Conservation (phyloP, 2,113 vertebrate genomes). For the Campylorhamphus procurvoides region DNA sequence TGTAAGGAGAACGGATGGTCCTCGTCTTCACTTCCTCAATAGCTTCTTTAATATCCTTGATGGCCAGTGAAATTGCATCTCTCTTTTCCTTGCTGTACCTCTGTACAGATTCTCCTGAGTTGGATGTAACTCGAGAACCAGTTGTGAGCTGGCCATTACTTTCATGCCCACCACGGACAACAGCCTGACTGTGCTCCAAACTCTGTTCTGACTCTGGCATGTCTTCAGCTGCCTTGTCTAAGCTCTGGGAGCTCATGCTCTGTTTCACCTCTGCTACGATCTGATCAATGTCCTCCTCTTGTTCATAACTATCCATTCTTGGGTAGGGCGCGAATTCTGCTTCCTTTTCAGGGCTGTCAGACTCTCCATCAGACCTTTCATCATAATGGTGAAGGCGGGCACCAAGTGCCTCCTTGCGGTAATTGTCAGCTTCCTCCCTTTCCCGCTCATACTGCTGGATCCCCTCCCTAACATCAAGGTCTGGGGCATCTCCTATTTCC, state of each 20-base stretch:
- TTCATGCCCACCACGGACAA: conserved; percentile 44
- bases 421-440: conserved; percentile 79
- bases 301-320: conserved; percentile 90
- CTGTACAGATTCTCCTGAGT: conserved; percentile 73
- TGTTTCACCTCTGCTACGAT: conserved; percentile 87
- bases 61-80: conserved; percentile 94
- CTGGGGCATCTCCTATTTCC: conserved; percentile 86
- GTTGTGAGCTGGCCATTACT: conserved; percentile 56
- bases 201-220: conserved; percentile 82
- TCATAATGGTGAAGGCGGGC: conserved; percentile 94
- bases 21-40: conserved; percentile 98
- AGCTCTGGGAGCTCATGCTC: conserved; percentile 87
- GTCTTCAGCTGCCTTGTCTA: conserved; percentile 77
- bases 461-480: conserved; percentile 74
- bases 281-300: conserved; percentile 91
- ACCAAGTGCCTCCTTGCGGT: conserved; percentile 89
- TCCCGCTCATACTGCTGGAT: conserved; percentile 83
- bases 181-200: conserved; percentile 58
- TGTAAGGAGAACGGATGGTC: conserved; percentile 95
- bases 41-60: conserved; percentile 97
- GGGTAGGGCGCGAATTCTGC: conserved; percentile 95
- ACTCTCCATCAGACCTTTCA: conserved; percentile 93
- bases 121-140: conserved; percentile 43
- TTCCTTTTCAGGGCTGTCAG: conserved; percentile 95
- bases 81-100: conserved; percentile 89